Evolutionary conservation across 1,140 invertebrate genomes (phyloP).

Genomic region (Papilio polytes): DNA sequence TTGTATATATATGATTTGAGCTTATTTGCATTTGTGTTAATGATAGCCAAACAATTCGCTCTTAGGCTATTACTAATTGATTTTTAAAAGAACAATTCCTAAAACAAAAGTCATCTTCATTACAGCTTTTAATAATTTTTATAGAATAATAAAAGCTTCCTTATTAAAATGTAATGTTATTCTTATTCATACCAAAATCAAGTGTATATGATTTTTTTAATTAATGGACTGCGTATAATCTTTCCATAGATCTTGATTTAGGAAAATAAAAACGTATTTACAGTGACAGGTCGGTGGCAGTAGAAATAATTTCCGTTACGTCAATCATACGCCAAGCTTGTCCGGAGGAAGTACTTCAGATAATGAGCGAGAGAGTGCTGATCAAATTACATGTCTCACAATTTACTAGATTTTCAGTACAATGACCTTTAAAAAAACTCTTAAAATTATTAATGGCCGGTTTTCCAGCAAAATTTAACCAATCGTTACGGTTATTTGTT

Average conservation of each 20-base stretch:
- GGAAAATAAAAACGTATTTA: neutral
- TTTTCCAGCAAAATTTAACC: too few species aligned
- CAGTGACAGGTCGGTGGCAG: conserved; percentile 48
- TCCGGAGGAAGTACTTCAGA: conserved; percentile 60
- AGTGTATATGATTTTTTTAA: neutral
- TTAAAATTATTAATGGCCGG: too few species aligned
- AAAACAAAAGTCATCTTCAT: too few species aligned
- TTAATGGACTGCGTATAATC: neutral
- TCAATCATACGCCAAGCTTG: conserved; percentile 69
- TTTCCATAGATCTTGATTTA: neutral
- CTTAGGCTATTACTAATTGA: too few species aligned
- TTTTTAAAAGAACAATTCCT: too few species aligned
- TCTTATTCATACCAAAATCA: too few species aligned
- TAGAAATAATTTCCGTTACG: conserved; percentile 76
- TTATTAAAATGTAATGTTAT: too few species aligned
- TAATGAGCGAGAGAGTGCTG: conserved; percentile 69
- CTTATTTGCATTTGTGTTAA: neutral
- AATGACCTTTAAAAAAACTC: neutral
- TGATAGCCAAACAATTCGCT: too few species aligned
- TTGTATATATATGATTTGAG: neutral
- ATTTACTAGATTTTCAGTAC: neutral
- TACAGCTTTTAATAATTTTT: too few species aligned
- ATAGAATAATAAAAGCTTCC: too few species aligned
- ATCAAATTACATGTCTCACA: conserved; percentile 42
- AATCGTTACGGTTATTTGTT: too few species aligned